These are phyloP conservation scores for Seira musarum DNA, from an alignment of 2,888 invertebrate genomes.

Conservation along the genomic window DNA sequence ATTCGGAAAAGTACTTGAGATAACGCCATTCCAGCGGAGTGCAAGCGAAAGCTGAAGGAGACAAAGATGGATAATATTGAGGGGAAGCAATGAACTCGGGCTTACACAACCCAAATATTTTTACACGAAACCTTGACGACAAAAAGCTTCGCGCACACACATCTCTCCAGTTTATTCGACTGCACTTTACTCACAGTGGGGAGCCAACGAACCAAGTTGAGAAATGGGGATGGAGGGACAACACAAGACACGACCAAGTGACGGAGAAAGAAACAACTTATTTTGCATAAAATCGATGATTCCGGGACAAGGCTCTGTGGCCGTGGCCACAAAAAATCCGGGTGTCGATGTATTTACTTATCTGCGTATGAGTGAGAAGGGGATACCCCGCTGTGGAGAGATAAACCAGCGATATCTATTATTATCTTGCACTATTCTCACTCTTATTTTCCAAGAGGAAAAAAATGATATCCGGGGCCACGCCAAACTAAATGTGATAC, in stretches of 20 bases:
- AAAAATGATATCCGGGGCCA: no score
- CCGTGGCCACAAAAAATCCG: slow-evolving; percentile 54
- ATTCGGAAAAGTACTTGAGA: no score
- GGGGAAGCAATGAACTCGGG: neutral
- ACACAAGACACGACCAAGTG: slow-evolving; percentile 23
- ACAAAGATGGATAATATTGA: neutral
- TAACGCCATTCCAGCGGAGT: no score
- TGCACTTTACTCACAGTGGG: slow-evolving; percentile 2
- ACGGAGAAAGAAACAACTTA: slow-evolving; percentile 47
- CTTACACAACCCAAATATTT: neutral
- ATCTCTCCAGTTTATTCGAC: neutral
- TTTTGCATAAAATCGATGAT: no score
- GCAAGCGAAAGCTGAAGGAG: no score
- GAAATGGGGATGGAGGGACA: slow-evolving; percentile 16
- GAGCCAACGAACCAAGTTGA: neutral
- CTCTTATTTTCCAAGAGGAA: neutral
- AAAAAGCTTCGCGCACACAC: no score
- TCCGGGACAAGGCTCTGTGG: slow-evolving; percentile 45
- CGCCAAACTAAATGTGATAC: neutral
- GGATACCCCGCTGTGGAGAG: slow-evolving; percentile 49
- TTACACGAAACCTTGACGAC: neutral
- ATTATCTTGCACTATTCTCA: neutral
- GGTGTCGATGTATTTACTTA: slow-evolving; percentile 32
- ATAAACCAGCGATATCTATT: slow-evolving; percentile 41
- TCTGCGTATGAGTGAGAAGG: slow-evolving; percentile 35